These are phyloP conservation scores for Neotoxoptera formosana DNA, from an alignment of 1,140 invertebrate species.

Conservation along the genomic window DNA sequence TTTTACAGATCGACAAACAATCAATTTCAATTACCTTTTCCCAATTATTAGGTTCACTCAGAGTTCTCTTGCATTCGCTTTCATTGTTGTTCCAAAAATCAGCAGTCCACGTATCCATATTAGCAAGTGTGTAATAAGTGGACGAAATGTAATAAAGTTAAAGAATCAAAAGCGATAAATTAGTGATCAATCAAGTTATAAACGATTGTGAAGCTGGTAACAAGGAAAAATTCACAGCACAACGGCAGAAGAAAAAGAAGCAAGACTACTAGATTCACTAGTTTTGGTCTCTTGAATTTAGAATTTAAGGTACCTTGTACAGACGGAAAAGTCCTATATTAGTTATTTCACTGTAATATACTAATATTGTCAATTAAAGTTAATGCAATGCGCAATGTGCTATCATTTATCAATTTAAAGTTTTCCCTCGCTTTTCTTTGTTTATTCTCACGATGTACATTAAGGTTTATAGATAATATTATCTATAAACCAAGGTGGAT, in stretches of 20 bases:
- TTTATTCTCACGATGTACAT: not conserved
- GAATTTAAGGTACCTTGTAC: no score
- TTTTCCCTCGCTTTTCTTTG: conserved; percentile 43
- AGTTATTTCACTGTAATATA: no score
- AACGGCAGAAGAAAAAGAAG: not conserved
- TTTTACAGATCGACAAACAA: not conserved
- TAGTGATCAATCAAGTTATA: not conserved
- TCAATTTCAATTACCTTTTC: conserved; percentile 33
- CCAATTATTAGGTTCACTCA: conserved; percentile 20
- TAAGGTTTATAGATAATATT: no score
- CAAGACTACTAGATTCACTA: not conserved
- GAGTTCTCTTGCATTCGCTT: not conserved
- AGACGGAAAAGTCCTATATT: not conserved
- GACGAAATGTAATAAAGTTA: not conserved
- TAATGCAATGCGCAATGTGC: not conserved
- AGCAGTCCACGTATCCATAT: conserved; percentile 36
- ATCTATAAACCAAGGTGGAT: no score
- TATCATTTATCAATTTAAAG: not conserved
- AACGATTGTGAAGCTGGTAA: not conserved
- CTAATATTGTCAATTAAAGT: no score
- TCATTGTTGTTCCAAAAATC: conserved; percentile 8
- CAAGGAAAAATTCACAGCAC: not conserved
- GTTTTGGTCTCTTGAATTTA: not conserved
- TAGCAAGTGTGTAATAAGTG: not conserved
- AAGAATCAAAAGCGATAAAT: not conserved